Conservation (phyloP, 23 tunicate species). For the Styela clava region DNA sequence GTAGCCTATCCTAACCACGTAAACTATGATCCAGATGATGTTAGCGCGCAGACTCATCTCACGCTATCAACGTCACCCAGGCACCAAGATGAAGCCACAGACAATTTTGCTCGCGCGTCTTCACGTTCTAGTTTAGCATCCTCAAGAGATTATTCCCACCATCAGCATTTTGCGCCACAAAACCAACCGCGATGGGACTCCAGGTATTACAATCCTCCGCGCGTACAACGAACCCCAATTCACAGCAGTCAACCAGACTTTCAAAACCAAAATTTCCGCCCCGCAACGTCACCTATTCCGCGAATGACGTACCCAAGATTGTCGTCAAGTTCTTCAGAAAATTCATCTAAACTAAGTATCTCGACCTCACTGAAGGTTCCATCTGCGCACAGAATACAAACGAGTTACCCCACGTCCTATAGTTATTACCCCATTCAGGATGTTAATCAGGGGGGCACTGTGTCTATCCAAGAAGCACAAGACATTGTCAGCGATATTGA, state of each 20-base stretch:
- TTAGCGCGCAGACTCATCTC: constrained; percentile 23
- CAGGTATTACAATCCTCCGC: constrained; percentile 5
- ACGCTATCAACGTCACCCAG: constrained; percentile 15
- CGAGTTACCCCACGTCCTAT: not conserved
- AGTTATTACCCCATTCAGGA: not conserved
- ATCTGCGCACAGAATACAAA: not conserved
- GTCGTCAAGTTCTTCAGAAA: constrained; percentile 20
- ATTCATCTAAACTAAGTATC: not conserved
- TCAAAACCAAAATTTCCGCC: not conserved
- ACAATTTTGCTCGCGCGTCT: not conserved
- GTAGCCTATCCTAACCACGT: not conserved
- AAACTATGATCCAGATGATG: constrained; percentile 10
- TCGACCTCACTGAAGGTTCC: not conserved
- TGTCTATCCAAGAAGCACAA: constrained; percentile 11
- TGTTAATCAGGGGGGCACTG: not conserved
- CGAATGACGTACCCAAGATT: not conserved
- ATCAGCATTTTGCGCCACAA: not conserved
- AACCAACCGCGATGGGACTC: constrained; percentile 10
- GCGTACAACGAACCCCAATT: constrained; percentile 10
- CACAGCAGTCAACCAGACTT: not conserved
- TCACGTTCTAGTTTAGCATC: constrained; percentile 25
- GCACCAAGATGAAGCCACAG: not conserved
- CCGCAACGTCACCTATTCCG: not conserved
- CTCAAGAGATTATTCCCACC: not conserved
- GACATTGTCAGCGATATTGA: constrained; percentile 17